Conservation (phyloP, 2,113 vertebrate species). For the Psittacus erithacus region DNA sequence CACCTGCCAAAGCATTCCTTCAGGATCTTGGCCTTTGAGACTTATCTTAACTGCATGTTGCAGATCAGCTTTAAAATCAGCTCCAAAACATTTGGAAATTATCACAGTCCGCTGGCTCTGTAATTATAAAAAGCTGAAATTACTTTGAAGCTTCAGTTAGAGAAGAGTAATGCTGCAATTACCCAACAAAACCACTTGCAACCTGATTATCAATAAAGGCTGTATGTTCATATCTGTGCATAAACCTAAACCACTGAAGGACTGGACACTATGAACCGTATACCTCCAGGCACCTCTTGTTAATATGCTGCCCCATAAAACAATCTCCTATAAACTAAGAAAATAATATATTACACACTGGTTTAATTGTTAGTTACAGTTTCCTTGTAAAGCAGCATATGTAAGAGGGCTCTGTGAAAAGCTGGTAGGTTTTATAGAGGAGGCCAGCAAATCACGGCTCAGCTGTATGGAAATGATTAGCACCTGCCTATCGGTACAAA, state of each 20-base stretch:
- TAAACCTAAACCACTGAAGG: not conserved
- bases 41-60: not conserved
- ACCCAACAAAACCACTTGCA: constrained; percentile 42
- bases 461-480: constrained; percentile 39
- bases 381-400: constrained; percentile 17
- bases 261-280: not conserved
- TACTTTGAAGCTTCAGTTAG: constrained; percentile 54
- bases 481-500: not conserved
- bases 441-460: not conserved
- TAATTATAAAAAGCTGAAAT: constrained; percentile 66
- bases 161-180: constrained; percentile 53
- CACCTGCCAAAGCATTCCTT: not conserved
- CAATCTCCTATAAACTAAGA: not conserved
- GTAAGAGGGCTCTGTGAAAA: not conserved
- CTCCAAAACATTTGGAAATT: constrained; percentile 60
- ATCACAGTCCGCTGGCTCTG: constrained; percentile 48
- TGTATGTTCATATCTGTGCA: not conserved
- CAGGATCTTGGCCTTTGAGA: not conserved
- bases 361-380: constrained; percentile 45
- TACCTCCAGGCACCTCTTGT: not conserved
- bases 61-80: constrained; percentile 4
- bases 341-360: not conserved
- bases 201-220: constrained; percentile 10
- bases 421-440: not conserved
- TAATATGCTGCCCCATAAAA: constrained; percentile 19